A percentile compares a stretch with the other conserved stretches of the same genome.
Conservation (phyloP, 2,888 invertebrate genomes). For the Neoitamus cyanurus region DNA sequence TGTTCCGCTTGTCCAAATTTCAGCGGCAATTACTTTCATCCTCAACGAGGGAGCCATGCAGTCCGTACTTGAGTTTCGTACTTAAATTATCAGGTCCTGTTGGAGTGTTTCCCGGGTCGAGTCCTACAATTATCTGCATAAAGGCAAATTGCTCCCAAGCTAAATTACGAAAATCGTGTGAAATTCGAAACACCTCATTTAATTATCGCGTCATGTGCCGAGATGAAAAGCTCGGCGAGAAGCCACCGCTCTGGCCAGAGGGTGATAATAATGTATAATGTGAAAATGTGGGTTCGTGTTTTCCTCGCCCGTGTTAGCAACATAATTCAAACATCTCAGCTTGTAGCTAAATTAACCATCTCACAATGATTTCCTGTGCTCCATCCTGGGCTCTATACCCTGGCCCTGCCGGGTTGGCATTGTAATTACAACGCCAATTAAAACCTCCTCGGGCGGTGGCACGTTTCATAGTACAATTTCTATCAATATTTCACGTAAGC, state of each 20-base stretch:
- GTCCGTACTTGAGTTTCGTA: neutral
- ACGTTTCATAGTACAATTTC: neutral
- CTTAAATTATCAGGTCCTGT: neutral
- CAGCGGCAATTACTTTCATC: neutral
- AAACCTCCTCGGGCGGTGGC: neutral
- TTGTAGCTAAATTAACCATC: neutral
- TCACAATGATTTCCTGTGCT: neutral
- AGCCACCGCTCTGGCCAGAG: neutral
- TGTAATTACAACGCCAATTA: neutral
- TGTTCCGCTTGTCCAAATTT: neutral
- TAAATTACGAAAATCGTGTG: neutral
- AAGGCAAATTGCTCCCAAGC: neutral
- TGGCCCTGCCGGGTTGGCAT: neutral
- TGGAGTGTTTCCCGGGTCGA: neutral
- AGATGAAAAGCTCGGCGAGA: neutral
- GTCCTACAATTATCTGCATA: neutral
- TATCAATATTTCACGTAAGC: neutral
- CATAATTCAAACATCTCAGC: neutral
- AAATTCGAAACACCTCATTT: conserved; percentile 1
- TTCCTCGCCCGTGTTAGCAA: neutral
- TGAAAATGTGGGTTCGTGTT: neutral
- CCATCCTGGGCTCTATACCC: neutral
- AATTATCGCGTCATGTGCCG: neutral
- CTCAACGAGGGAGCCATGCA: neutral
- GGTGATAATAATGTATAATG: neutral